Evolutionary conservation across 1,140 invertebrate species (phyloP).

Genomic region (Drosophila rhopaloa): DNA sequence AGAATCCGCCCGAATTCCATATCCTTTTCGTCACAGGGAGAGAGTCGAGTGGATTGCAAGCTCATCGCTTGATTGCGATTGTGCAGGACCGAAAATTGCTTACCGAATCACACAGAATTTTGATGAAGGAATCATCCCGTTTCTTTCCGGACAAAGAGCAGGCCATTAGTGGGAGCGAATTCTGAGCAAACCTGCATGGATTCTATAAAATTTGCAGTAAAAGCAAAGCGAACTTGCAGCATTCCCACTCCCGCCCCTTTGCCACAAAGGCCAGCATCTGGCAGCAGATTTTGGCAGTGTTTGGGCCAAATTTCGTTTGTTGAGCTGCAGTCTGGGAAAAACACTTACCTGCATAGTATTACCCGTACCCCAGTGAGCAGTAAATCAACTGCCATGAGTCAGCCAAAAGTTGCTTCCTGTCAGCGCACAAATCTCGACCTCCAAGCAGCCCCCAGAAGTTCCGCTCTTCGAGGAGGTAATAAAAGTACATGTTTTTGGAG

Average conservation of each 20-base stretch:
- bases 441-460: slow-evolving; percentile 11
- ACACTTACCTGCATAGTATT: slow-evolving; percentile 20
- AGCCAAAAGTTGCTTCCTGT: slow-evolving; percentile 28
- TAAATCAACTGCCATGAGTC: slow-evolving; percentile 63
- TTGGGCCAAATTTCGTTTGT: slow-evolving; percentile 58
- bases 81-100: slow-evolving; percentile 32
- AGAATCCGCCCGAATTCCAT: slow-evolving; percentile 12
- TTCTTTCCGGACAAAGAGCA: slow-evolving; percentile 39
- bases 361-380: slow-evolving; percentile 13
- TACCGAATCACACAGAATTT: slow-evolving; percentile 23
- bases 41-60: slow-evolving; percentile 27
- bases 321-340: slow-evolving; percentile 22
- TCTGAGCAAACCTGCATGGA: slow-evolving; percentile 45
- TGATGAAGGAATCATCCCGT: slow-evolving; percentile 44
- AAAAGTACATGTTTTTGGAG: slow-evolving; percentile 19
- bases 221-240: slow-evolving; percentile 9
- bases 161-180: slow-evolving; percentile 25
- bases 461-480: slow-evolving; percentile 35
- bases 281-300: slow-evolving; percentile 32
- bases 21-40: slow-evolving; percentile 7
- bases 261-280: slow-evolving; percentile 45
- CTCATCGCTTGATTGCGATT: slow-evolving; percentile 43
- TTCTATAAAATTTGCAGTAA: slow-evolving; percentile 56
- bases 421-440: slow-evolving; percentile 39
- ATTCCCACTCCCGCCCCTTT: not conserved